Conservation (phyloP, 2,888 invertebrate genomes). For the Drosophila nr. perissopoda region DNA sequence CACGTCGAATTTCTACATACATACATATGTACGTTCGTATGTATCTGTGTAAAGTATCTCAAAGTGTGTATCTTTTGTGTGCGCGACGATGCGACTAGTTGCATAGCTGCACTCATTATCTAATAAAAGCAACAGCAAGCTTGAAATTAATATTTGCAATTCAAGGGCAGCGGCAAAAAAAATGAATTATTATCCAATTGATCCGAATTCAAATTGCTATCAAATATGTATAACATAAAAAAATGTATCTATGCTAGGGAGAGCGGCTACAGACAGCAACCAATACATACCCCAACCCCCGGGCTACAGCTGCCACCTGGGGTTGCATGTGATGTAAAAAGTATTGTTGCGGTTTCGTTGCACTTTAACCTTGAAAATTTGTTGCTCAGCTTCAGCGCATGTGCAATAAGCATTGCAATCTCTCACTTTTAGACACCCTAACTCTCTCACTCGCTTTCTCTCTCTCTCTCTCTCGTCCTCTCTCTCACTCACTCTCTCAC, state of each 20-base stretch:
- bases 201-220: slow-evolving; percentile 41
- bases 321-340: slow-evolving; percentile 36
- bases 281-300: slow-evolving; percentile 9
- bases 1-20: slow-evolving; percentile 24
- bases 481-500: not conserved
- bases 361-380: slow-evolving; percentile 85
- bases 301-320: not conserved
- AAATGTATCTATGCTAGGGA: slow-evolving; percentile 13
- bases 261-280: not conserved
- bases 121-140: slow-evolving; percentile 52
- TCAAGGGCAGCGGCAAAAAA: slow-evolving; percentile 51
- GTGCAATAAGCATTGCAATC: slow-evolving; percentile 60
- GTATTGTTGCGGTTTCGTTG: slow-evolving; percentile 83
- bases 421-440: slow-evolving; percentile 9
- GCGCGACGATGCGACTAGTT: slow-evolving; percentile 16
- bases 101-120: slow-evolving; percentile 53
- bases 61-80: slow-evolving; percentile 31
- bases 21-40: not conserved
- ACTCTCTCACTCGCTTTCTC: not conserved
- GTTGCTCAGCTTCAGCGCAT: slow-evolving; percentile 59
- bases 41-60: slow-evolving; percentile 30
- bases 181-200: slow-evolving; percentile 36
- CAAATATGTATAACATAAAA: slow-evolving; percentile 4
- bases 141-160: slow-evolving; percentile 66
- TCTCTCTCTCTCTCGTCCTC: not conserved